These are phyloP conservation scores for Melanotaenia nigrans DNA, from an alignment of 2,797 vertebrate species.

Conservation along the genomic window DNA sequence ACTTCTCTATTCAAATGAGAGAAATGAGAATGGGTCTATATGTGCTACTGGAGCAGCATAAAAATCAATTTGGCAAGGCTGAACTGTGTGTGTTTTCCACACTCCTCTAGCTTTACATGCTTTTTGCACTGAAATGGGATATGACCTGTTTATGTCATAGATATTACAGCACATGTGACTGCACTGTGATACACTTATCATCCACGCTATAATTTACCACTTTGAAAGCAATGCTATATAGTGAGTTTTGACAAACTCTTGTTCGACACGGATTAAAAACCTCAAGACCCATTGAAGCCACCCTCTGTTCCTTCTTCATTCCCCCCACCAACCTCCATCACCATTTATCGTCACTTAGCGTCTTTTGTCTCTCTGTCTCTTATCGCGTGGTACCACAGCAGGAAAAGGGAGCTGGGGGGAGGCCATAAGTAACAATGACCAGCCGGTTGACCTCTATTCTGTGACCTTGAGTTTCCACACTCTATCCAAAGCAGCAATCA, in stretches of 20 bases:
- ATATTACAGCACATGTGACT: slow-evolving; percentile 11
- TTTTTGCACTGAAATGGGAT: slow-evolving; percentile 9
- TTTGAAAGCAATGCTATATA: slow-evolving; percentile 25
- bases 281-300: slow-evolving; percentile 17
- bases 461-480: slow-evolving; percentile 91
- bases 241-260: slow-evolving; percentile 4
- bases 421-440: slow-evolving; percentile 91
- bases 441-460: slow-evolving; percentile 87
- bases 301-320: slow-evolving; percentile 50
- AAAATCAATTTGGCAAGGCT: slow-evolving; percentile 46
- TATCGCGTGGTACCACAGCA: slow-evolving; percentile 92
- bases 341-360: slow-evolving; percentile 86
- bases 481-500: slow-evolving; percentile 76
- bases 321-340: slow-evolving; percentile 34
- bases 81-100: slow-evolving; percentile 32
- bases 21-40: slow-evolving; percentile 36
- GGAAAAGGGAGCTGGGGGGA: slow-evolving; percentile 85
- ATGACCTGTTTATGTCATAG: slow-evolving; percentile 23
- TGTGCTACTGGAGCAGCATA: slow-evolving; percentile 38
- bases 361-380: slow-evolving; percentile 91
- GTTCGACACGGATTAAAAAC: slow-evolving; percentile 31
- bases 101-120: slow-evolving; percentile 10
- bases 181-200: slow-evolving; percentile 18
- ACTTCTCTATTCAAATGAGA: slow-evolving; percentile 46
- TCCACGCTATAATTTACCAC: slow-evolving; percentile 12